Base-by-base conservation (phyloP, 2,113 vertebrate species). In the Leiothrix lutea region DNA sequence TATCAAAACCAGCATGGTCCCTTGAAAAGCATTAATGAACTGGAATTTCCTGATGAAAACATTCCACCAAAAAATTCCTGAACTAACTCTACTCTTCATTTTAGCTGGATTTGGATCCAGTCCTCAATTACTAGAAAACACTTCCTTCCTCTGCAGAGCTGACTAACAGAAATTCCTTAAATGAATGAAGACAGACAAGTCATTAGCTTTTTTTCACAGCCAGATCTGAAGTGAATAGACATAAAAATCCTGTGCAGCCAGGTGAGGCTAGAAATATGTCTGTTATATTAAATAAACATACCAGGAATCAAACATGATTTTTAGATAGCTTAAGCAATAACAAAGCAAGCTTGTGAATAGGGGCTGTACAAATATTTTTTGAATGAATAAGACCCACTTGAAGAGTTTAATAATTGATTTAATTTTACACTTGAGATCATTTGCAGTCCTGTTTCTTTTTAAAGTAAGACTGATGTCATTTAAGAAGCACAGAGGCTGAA, bases 41-140 rank as follows among this genome's bases (percentile, higher is more conserved):
- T 92, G 80, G 90, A 91, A 94, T 91, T 94, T 94, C 93, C 87
- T 84, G 38, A 84, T 71, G 77, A 86, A 92, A 94, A 91, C 2
- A 5, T 94, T 88, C 45, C 72, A 77, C 20, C 0, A 40, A 82
- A 92, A 93, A 90, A 94, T 73, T 85, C 80, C 87, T 91, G 65
- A 94, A 92, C 35, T 78, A 87, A 31, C 16, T 78, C 26, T 86
- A 54, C 11, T 89, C 61, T 84, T 91, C 47, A 60, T 62, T 88
- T 86, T 72, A 74, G 44, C 61, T 66, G 22, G 29, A 71, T 73
- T 88, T 96, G 35, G 26, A 95, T 81, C 56, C 0, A 0, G 31
- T 44, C 75, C 51, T 93, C 61, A 92, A 71, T 86, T 94, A 86
- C 57, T 38, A 89, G 86, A 89, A 90, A 91, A 92, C 31, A 44